Evolutionary conservation across 2,888 invertebrate genomes (phyloP).

Genomic region (Tenthredo distinguenda): DNA sequence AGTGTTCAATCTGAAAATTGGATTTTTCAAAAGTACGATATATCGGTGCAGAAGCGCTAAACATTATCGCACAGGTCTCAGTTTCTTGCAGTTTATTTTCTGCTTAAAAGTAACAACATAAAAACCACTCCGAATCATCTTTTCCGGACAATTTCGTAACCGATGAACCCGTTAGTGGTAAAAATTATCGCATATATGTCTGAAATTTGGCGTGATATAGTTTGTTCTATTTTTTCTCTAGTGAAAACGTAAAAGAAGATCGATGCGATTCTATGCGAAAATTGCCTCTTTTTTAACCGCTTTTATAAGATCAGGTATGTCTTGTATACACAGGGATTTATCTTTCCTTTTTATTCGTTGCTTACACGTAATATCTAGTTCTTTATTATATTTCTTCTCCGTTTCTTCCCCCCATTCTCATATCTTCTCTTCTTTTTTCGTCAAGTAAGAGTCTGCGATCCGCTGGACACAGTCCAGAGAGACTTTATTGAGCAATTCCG

Average conservation of each 20-base stretch:
- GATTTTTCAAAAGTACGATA: background rate
- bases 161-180: too few species aligned
- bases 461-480: background rate
- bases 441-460: background rate
- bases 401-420: background rate
- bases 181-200: background rate
- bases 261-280: background rate
- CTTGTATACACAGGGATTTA: background rate
- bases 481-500: constrained; percentile 18
- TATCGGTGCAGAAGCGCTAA: too few species aligned
- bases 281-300: background rate
- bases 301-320: background rate
- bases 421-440: background rate
- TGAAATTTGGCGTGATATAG: background rate
- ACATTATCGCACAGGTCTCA: too few species aligned
- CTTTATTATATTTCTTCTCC: background rate
- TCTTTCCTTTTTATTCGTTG: background rate
- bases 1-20: background rate
- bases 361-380: constrained; percentile 2
- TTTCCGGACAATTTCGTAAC: too few species aligned
- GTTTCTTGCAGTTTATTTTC: background rate
- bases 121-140: too few species aligned
- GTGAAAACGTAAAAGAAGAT: background rate
- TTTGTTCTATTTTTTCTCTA: background rate
- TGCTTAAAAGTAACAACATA: background rate